phyloP scores from a whole-genome alignment of 2,113 vertebrate genomes.

The Geococcyx californianus region DNA sequence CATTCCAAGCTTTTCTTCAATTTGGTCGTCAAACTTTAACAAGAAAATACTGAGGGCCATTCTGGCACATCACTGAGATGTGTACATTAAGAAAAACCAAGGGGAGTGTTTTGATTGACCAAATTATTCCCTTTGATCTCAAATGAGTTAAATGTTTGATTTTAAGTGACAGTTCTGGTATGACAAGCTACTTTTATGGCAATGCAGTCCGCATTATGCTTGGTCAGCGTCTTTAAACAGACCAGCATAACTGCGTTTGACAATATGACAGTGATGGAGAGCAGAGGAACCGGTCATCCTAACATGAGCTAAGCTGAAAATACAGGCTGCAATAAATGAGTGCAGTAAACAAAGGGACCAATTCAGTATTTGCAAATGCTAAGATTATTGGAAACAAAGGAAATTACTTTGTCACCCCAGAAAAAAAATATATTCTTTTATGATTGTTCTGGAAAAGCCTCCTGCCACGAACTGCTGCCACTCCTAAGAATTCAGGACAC shows the following conservation, averaged over 20 bases:
- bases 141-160: conserved; percentile 36
- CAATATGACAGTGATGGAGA: not conserved
- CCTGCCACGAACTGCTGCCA: not conserved
- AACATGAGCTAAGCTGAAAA: not conserved
- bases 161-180: conserved; percentile 18
- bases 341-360: conserved; percentile 4
- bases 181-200: not conserved
- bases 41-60: not conserved
- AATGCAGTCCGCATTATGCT: not conserved
- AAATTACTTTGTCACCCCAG: not conserved
- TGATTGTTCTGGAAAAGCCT: not conserved
- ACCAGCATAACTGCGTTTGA: not conserved
- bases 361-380: conserved; percentile 11
- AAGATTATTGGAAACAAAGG: conserved; percentile 5
- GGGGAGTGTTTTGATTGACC: not conserved
- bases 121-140: conserved; percentile 4
- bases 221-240: not conserved
- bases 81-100: not conserved
- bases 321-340: not conserved
- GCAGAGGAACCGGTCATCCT: not conserved
- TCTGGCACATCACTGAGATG: not conserved
- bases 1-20: conserved; percentile 35
- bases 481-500: conserved; percentile 28
- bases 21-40: conserved; percentile 45
- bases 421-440: not conserved